Evolutionary conservation across 1,140 invertebrate genomes (phyloP).

Genomic region (Idris sp.): DNA sequence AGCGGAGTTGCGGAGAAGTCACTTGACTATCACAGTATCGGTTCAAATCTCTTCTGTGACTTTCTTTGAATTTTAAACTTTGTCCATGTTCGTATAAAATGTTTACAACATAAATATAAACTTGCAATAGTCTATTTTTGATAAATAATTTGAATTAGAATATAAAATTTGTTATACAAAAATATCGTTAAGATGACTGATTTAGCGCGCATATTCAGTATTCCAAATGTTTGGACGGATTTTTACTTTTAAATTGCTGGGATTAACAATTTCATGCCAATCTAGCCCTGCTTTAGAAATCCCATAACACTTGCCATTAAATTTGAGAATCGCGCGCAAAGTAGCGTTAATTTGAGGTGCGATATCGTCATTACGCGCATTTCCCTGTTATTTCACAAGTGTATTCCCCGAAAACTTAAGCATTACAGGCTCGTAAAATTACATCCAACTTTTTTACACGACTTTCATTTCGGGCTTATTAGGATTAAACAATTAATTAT

Average conservation of each 20-base stretch:
- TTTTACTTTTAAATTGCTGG: not conserved
- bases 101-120: no score
- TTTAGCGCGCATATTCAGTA: not conserved
- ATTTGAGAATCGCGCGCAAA: conserved; percentile 23
- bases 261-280: not conserved
- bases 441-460: conserved; percentile 18
- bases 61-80: conserved; percentile 6
- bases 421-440: conserved; percentile 41
- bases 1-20: not conserved
- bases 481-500: conserved; percentile 16
- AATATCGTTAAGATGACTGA: conserved; percentile 3
- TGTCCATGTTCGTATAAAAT: not conserved
- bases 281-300: conserved; percentile 37
- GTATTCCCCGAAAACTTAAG: conserved; percentile 27
- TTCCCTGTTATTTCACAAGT: conserved; percentile 37
- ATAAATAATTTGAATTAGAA: conserved; percentile 16
- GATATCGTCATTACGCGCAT: conserved; percentile 41
- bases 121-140: not conserved
- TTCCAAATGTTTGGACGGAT: conserved; percentile 6
- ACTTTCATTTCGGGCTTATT: conserved; percentile 28
- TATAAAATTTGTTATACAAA: conserved; percentile 10
- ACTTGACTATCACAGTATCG: conserved; percentile 11
- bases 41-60: conserved; percentile 10
- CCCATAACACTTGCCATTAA: conserved; percentile 32
- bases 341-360: conserved; percentile 41